These are phyloP conservation scores for Brenthis ino DNA, from an alignment of 2,888 invertebrate genomes.

Conservation along the genomic window DNA sequence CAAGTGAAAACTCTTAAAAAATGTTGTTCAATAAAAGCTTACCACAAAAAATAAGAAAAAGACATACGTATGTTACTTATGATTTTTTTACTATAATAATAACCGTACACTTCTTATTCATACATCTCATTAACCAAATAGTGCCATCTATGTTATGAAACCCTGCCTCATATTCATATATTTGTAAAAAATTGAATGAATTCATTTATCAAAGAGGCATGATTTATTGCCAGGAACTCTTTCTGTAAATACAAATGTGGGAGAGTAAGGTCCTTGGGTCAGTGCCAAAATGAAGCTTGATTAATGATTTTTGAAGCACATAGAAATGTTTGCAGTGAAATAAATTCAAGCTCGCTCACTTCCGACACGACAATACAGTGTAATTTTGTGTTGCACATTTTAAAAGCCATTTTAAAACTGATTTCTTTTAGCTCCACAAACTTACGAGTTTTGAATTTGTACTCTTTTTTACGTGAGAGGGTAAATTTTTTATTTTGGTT, in stretches of 20 bases:
- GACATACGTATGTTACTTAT: no score
- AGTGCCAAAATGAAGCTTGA: conserved; percentile 78
- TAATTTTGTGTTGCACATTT: conserved; percentile 34
- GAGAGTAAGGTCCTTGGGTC: conserved; percentile 75
- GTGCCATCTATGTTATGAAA: conserved; percentile 22
- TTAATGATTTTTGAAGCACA: conserved; percentile 76
- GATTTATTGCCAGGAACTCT: conserved; percentile 77
- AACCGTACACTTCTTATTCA: no score
- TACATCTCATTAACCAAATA: conserved; percentile 13
- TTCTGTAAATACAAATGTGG: conserved; percentile 80
- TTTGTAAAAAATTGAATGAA: conserved; percentile 68
- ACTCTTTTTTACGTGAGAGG: neutral
- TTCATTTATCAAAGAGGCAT: conserved; percentile 76
- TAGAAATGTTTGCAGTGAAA: conserved; percentile 56
- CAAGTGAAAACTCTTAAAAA: no score
- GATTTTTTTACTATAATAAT: no score
- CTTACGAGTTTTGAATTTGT: conserved; percentile 5
- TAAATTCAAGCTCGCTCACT: conserved; percentile 35
- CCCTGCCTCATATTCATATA: conserved; percentile 46
- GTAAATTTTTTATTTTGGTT: neutral
- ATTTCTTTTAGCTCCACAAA: conserved; percentile 16
- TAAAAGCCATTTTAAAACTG: conserved; percentile 23
- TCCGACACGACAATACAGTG: conserved; percentile 31
- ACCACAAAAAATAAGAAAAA: no score
- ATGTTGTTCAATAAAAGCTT: no score